Conservation (phyloP, 2,797 vertebrate species). For the Bryconaethiops microstoma region DNA sequence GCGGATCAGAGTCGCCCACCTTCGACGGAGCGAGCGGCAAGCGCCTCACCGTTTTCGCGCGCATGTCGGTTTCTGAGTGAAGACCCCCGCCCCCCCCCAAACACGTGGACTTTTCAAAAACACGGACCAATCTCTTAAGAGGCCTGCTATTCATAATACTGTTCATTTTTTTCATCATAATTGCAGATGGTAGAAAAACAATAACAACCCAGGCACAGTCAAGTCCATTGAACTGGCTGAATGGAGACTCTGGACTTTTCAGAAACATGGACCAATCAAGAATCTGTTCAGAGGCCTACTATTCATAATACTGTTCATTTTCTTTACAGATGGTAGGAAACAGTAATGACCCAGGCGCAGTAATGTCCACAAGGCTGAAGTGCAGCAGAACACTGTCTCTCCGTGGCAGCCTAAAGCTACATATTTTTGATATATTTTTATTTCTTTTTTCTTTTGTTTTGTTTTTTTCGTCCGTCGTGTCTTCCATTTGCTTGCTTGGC, state of each 20-base stretch:
- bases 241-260: no score
- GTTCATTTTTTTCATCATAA: constrained; percentile 70
- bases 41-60: constrained; percentile 83
- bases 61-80: constrained; percentile 85
- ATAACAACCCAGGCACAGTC: constrained; percentile 10
- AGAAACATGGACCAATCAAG: neutral
- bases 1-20: constrained; percentile 82
- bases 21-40: constrained; percentile 75
- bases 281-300: neutral
- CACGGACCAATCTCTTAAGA: neutral
- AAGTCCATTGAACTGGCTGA: neutral
- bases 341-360: constrained; percentile 13
- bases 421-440: constrained; percentile 62
- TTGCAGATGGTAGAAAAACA: constrained; percentile 57
- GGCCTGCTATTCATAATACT: constrained; percentile 63
- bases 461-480: constrained; percentile 70
- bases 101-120: constrained; percentile 19
- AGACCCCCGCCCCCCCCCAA: neutral
- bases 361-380: neutral
- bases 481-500: constrained; percentile 68
- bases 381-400: neutral
- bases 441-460: constrained; percentile 64
- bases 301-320: constrained; percentile 74
- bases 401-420: constrained; percentile 72
- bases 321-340: constrained; percentile 61